These are phyloP conservation scores for Galemys pyrenaicus DNA, from an alignment of 2,113 vertebrate genomes.

Conservation along the genomic window DNA sequence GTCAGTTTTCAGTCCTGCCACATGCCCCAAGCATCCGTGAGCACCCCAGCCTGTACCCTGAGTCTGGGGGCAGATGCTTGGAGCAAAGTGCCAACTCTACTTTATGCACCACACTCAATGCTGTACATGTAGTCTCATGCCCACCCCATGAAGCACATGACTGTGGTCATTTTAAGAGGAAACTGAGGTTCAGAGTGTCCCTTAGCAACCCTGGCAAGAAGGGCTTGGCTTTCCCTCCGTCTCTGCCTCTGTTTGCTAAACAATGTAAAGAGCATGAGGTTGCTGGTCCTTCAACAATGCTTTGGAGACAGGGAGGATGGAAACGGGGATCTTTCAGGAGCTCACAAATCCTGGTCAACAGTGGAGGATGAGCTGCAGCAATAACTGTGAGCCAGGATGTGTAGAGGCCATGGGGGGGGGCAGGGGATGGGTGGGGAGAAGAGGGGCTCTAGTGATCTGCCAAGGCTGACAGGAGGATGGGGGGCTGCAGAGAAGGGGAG, in stretches of 20 bases:
- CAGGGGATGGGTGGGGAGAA: too few species aligned
- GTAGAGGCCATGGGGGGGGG: neutral
- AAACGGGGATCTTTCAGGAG: neutral
- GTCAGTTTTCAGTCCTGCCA: neutral
- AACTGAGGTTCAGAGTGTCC: neutral
- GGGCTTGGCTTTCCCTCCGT: neutral
- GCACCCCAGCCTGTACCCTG: neutral
- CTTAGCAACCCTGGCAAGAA: neutral
- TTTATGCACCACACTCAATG: neutral
- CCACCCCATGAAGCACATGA: neutral
- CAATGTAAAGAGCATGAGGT: neutral
- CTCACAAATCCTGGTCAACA: neutral
- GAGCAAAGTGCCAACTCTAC: neutral
- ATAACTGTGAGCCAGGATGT: neutral
- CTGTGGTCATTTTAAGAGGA: neutral
- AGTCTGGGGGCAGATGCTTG: neutral
- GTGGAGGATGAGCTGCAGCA: neutral
- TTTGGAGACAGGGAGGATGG: neutral
- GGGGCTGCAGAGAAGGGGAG: neutral
- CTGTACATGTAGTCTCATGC: accelerated
- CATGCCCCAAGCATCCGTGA: neutral
- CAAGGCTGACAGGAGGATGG: neutral
- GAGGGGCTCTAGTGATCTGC: neutral
- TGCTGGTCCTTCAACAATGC: neutral
- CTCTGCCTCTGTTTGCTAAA: neutral